Conservation (phyloP, 2,888 invertebrate genomes). For the Acrobasis consociella region DNA sequence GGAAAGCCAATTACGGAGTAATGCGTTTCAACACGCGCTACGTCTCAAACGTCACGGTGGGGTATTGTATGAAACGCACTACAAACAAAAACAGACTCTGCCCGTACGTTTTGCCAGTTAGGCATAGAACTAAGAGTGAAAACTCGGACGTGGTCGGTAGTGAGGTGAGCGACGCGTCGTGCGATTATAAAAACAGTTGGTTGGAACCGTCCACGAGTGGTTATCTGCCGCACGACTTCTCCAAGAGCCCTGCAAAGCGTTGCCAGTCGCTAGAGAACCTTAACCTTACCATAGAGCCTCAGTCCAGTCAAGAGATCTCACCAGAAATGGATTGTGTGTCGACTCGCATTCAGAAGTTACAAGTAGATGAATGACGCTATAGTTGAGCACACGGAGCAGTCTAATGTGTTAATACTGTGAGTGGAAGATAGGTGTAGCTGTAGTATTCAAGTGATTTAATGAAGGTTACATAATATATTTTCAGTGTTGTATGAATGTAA, state of each 20-base stretch:
- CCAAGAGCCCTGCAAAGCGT: slow-evolving; percentile 75
- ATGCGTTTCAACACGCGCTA: slow-evolving; percentile 84
- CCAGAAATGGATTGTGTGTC: slow-evolving; percentile 85
- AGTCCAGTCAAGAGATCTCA: slow-evolving; percentile 55
- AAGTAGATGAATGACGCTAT: slow-evolving; percentile 81
- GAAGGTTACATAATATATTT: slow-evolving; percentile 61
- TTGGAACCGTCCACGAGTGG: slow-evolving; percentile 73
- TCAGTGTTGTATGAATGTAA: slow-evolving; percentile 58
- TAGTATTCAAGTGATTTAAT: slow-evolving; percentile 59
- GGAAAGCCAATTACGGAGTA: slow-evolving; percentile 71
- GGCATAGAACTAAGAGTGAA: slow-evolving; percentile 84
- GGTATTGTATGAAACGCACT: slow-evolving; percentile 81
- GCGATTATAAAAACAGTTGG: slow-evolving; percentile 60
- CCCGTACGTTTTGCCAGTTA: slow-evolving; percentile 82
- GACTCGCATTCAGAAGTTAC: slow-evolving; percentile 84
- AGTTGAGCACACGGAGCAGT: slow-evolving; percentile 38
- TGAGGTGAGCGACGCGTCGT: slow-evolving; percentile 60
- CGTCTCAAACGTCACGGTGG: slow-evolving; percentile 84
- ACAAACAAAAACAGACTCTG: slow-evolving; percentile 82
- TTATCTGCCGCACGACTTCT: slow-evolving; percentile 50
- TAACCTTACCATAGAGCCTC: slow-evolving; percentile 66
- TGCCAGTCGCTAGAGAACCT: slow-evolving; percentile 85
- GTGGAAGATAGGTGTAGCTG: slow-evolving; percentile 46
- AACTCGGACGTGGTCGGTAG: slow-evolving; percentile 79
- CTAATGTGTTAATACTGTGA: slow-evolving; percentile 41